Evolutionary conservation across 2,888 invertebrate species (phyloP).

Genomic region (Malthinus seriepunctatus): DNA sequence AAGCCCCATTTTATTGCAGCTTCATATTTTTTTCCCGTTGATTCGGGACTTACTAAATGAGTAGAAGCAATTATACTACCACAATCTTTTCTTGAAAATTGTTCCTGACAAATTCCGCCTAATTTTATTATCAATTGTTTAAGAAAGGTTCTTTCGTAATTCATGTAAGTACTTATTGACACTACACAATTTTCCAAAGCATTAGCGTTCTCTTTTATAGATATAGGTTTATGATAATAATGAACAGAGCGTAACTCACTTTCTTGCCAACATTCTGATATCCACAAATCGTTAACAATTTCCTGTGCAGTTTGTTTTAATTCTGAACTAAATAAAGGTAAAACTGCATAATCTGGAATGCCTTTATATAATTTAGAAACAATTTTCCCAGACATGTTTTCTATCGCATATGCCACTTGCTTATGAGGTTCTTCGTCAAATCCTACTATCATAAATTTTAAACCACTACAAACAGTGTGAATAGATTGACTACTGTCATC

Average conservation of each 20-base stretch:
- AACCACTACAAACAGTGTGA: slow-evolving; percentile 35
- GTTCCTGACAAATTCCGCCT: slow-evolving; percentile 69
- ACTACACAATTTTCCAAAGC: slow-evolving; percentile 73
- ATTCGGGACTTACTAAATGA: slow-evolving; percentile 75
- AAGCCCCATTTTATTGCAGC: slow-evolving; percentile 86
- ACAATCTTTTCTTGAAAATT: slow-evolving; percentile 64
- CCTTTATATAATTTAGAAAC: slow-evolving; percentile 56
- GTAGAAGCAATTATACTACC: slow-evolving; percentile 68
- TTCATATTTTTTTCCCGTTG: slow-evolving; percentile 78
- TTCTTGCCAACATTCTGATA: slow-evolving; percentile 68
- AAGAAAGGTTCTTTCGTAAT: slow-evolving; percentile 74
- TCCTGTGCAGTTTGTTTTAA: slow-evolving; percentile 54
- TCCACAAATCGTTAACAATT: slow-evolving; percentile 72
- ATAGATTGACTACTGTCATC: slow-evolving; percentile 15
- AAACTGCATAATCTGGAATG: slow-evolving; percentile 68
- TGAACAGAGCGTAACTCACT: slow-evolving; percentile 62
- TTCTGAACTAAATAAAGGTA: slow-evolving; percentile 53
- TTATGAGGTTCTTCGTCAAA: slow-evolving; percentile 53
- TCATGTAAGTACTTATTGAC: slow-evolving; percentile 77
- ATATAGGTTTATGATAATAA: slow-evolving; percentile 75
- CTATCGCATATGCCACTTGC: slow-evolving; percentile 56
- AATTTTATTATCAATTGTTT: slow-evolving; percentile 69
- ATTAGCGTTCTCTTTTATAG: slow-evolving; percentile 51
- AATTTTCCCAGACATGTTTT: slow-evolving; percentile 60
- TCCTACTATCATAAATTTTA: slow-evolving; percentile 52